Conservation (phyloP, 2,797 vertebrate species). For the Chelidonichthys spinosus region DNA sequence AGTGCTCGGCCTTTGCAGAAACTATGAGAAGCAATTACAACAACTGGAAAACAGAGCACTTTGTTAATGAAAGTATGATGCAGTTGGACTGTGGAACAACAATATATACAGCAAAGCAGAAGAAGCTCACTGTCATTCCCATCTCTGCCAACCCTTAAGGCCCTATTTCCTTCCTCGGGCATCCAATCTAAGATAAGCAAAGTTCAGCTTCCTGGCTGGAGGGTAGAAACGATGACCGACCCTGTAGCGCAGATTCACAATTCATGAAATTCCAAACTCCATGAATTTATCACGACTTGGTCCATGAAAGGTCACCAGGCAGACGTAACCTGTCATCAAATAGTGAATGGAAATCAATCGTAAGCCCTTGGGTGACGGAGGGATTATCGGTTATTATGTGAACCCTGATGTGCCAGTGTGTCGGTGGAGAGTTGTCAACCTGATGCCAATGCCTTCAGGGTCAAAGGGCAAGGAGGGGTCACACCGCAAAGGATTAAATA, state of each 20-base stretch:
- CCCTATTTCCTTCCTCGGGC: neutral
- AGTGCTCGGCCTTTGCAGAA: no score
- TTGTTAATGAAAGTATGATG: neutral
- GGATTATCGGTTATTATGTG: conserved; percentile 43
- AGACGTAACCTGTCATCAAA: conserved; percentile 31
- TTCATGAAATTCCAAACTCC: conserved; percentile 35
- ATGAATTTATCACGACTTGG: neutral
- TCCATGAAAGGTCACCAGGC: conserved; percentile 23
- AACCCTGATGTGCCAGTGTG: conserved; percentile 10
- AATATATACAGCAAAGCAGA: neutral
- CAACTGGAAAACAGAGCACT: neutral
- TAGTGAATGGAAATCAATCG: conserved; percentile 42
- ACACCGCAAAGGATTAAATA: conserved; percentile 10
- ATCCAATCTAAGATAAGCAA: conserved; percentile 24
- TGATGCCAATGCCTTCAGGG: conserved; percentile 28
- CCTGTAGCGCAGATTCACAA: conserved; percentile 13
- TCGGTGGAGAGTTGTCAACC: conserved; percentile 9
- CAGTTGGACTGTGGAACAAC: neutral
- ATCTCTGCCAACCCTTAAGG: conserved; percentile 5
- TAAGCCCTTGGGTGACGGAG: conserved; percentile 16
- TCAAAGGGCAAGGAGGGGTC: conserved; percentile 28
- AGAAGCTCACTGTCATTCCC: conserved; percentile 2
- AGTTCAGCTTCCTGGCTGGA: conserved; percentile 30
- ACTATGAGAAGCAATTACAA: no score
- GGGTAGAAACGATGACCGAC: conserved; percentile 31